Evolutionary conservation across 2,113 vertebrate species (phyloP), one percentile per base, ranked within the genome.

Genomic region (Hyperoodon ampullatus): DNA sequence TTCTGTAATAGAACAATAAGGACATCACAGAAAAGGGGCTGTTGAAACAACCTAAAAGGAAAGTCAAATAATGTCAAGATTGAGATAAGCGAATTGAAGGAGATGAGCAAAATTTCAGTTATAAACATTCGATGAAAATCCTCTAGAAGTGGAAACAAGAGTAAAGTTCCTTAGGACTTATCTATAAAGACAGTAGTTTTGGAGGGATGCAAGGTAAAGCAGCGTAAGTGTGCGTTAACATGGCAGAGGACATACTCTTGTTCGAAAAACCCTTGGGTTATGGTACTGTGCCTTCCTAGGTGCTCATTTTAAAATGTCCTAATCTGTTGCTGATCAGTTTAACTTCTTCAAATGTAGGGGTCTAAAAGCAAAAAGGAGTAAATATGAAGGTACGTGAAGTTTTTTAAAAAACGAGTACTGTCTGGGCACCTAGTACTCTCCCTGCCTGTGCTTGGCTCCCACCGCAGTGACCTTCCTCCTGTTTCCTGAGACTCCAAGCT

Each of bases 391-490:
- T 53, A 5, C 12, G 7, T 18, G 23, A 2, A 93, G 19, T 0
- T 39, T 63, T 55, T 61, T 12, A 60, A 93, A 61, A 55, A 68
- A 78, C 60, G 12, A 39, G 5, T 10, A 8, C 8, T 0, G 0
- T 65, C 3, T 13, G 14, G 39, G 39, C 23, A 53, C n/a, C 16
- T 58, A 5, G 2, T 28, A 9, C 6, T 26, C 53, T 35, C 5
- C 39, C 3, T 2, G 35, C 30, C 39, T 11, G 47, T 4, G 15
- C 8, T 35, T 3, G 11, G 9, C 14, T 72, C 24, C 2, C 2
- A 2, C 0, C 2, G 0, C 14, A 0, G 2, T 68, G 4, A 3
- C 19, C 15, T 60, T 53, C 2, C 42, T 19, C 39, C 60, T 75
- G 18, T 50, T 53, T 3, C 42, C 18, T 63, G 60, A 61, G 61